These are phyloP conservation scores for Liodrosophila aerea DNA, from an alignment of 2,888 invertebrate genomes.

Conservation along the genomic window DNA sequence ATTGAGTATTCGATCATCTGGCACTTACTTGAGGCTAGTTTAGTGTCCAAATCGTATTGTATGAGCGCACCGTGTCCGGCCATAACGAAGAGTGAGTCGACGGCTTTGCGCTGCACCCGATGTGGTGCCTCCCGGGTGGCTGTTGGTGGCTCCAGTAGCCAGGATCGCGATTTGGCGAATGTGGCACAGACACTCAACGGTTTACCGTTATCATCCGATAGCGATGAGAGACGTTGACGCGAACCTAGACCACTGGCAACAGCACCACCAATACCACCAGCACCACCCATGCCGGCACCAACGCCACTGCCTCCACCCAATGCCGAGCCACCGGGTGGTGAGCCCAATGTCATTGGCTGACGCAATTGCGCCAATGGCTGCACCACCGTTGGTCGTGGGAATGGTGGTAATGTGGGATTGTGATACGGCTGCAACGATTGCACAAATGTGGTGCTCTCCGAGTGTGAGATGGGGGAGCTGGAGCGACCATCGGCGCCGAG, in stretches of 20 bases:
- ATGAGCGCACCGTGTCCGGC: constrained; percentile 93
- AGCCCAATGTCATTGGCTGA: constrained; percentile 84
- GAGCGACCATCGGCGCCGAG: constrained; percentile 88
- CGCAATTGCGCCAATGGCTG: constrained; percentile 93
- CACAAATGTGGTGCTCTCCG: constrained; percentile 82
- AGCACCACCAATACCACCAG: constrained; percentile 17
- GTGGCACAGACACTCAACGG: constrained; percentile 90
- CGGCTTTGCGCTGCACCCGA: constrained; percentile 84
- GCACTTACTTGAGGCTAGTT: constrained; percentile 83
- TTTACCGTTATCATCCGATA: constrained; percentile 87
- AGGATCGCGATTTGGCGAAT: constrained; percentile 90
- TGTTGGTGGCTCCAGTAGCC: constrained; percentile 85
- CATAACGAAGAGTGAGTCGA: constrained; percentile 94
- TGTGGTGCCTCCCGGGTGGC: constrained; percentile 81
- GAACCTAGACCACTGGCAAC: constrained; percentile 78
- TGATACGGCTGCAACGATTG: constrained; percentile 86
- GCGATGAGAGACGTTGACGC: constrained; percentile 88
- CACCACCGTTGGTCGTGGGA: constrained; percentile 91
- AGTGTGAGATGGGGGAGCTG: constrained; percentile 86
- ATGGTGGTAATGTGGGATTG: constrained; percentile 95
- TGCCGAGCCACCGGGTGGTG: constrained; percentile 75
- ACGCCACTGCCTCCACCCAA: constrained; percentile 39
- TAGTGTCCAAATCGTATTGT: constrained; percentile 94
- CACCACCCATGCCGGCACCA: not conserved
- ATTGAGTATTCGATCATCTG: too few relatives aligned